A percentile compares a stretch with the other conserved stretches of the same genome.
Evolutionary conservation across 2,797 vertebrate genomes (phyloP).

Genomic region (Cheirogaleus major): DNA sequence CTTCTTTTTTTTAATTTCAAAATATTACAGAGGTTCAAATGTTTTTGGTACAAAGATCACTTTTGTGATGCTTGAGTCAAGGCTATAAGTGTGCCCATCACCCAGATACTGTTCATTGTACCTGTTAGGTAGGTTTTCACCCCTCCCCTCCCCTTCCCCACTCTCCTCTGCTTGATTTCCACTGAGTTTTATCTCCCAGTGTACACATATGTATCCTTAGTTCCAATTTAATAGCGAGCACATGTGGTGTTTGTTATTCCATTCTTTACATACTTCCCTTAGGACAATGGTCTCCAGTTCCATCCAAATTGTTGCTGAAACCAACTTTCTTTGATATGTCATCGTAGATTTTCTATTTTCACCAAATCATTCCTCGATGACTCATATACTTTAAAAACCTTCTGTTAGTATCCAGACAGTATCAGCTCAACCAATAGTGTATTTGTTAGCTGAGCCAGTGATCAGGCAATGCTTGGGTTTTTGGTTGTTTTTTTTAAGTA

Average conservation of each 20-base stretch:
- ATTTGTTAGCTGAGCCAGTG: background rate
- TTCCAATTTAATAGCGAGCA: no score
- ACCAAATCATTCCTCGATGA: background rate
- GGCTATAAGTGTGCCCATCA: no score
- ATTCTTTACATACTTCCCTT: no score
- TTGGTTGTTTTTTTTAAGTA: background rate
- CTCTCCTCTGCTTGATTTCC: no score
- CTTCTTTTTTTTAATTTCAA: background rate
- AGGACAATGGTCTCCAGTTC: no score
- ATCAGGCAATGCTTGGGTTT: background rate
- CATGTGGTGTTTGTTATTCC: no score
- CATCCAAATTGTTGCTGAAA: background rate
- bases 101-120: no score
- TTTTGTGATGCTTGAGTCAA: background rate
- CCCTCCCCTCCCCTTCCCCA: no score
- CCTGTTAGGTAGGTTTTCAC: no score
- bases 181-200: no score
- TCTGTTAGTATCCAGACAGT: background rate
- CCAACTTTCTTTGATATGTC: background rate
- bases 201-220: no score
- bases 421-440: background rate
- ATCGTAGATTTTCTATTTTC: background rate
- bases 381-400: background rate
- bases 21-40: background rate
- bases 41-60: background rate